Base-by-base conservation (phyloP, 2,113 vertebrate species). In the Notothenia coriiceps region DNA sequence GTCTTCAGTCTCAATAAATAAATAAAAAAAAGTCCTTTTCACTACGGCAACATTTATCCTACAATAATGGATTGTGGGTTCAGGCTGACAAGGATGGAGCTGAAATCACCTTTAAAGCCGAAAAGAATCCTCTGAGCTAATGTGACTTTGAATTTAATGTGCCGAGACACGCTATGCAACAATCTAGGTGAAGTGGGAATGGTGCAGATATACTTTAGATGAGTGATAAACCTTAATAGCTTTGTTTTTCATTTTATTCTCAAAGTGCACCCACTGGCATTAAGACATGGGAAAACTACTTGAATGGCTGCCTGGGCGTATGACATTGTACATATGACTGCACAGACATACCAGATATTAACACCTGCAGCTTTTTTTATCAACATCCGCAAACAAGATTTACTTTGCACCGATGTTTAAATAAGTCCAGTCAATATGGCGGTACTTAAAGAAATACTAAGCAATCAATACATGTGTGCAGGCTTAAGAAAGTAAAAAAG, bases 381-480 rank as follows among this genome's bases (percentile, higher is more conserved):
- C 74, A 62, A 17, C 20, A 12, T 80, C 71, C 59, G 44, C 51
- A 78, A 78, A 73, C 62, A 50, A 57, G 29, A 80, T 77, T 54
- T 68, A 59, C 60, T 84, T 82, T 75, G 44, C 70, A 84, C 63
- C 20, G 72, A 62, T 70, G 44, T 54, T 62, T 64, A 56, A 83
- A 82, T 72, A 80, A 80, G 54, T 65, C 40, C 11, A 35, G 64
- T 85, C 77, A 71, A 61, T 68, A 17, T 43, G 40, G 44, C 29
- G 2, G 70, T 71, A 56, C 73, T 70, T 79, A 73, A 79, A 65
- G 55, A 74, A 77, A 83, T 6, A 79, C 60, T 29, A 68, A 73
- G 73, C 17, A 63, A 74, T 87, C 77, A 71, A 89, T 87, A 73
- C 3, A 43, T 46, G 50, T 76, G 74, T 77, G 49, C 52, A 56